Conservation (phyloP, 1,140 invertebrate species). For the Cydia pomonella region DNA sequence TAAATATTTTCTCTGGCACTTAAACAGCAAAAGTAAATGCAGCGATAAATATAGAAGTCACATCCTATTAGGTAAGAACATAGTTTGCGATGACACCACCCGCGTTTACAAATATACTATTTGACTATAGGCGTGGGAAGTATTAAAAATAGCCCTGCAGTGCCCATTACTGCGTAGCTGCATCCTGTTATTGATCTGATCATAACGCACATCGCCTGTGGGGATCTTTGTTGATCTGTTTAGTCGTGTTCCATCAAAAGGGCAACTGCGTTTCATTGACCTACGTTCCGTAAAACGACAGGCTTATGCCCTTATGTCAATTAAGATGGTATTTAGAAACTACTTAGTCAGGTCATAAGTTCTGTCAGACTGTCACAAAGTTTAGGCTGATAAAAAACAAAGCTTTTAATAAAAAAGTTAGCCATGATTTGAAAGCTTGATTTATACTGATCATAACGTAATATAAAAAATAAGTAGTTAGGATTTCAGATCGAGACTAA, state of each 20-base stretch:
- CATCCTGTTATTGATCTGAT: constrained; percentile 15
- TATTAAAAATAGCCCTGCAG: neutral
- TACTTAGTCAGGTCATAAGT: too few species aligned
- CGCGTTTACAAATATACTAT: neutral
- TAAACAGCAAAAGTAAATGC: neutral
- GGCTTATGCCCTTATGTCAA: too few species aligned
- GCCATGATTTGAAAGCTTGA: too few species aligned
- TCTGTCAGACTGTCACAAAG: too few species aligned
- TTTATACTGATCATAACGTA: too few species aligned
- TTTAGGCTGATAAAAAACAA: too few species aligned
- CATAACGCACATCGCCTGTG: neutral
- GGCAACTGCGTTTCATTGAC: neutral
- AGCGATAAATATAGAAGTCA: neutral
- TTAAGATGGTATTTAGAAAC: too few species aligned
- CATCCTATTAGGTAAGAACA: neutral
- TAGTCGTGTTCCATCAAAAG: neutral
- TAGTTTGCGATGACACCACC: neutral
- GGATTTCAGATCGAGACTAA: too few species aligned
- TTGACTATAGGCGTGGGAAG: neutral
- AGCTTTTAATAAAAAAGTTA: too few species aligned
- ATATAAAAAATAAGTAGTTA: too few species aligned
- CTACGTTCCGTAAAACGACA: neutral
- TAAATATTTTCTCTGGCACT: neutral
- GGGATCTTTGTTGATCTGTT: neutral
- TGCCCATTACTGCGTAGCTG: neutral